Conservation (phyloP, 2,888 invertebrate genomes). For the Cephus pygmeus region DNA sequence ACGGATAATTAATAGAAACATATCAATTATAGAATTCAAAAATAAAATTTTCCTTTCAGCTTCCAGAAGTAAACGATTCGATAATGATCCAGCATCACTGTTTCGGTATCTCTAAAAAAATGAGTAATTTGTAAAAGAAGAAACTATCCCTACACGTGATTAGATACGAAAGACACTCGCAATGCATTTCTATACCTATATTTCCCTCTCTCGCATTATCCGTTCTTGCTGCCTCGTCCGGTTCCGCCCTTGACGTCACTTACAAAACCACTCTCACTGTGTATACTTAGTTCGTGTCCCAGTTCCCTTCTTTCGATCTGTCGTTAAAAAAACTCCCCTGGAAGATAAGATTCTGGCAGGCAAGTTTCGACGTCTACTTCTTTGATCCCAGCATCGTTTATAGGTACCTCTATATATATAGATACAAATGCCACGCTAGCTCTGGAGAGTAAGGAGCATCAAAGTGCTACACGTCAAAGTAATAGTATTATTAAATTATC, state of each 20-base stretch:
- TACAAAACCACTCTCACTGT: not conserved
- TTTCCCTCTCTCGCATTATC: not conserved
- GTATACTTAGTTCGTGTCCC: not conserved
- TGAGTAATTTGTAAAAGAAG: too few relatives aligned
- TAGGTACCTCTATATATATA: too few relatives aligned
- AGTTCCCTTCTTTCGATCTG: not conserved
- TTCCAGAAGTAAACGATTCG: too few relatives aligned
- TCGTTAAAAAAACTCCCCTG: not conserved
- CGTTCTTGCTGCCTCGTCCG: not conserved
- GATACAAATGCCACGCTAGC: not conserved
- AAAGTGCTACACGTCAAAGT: not conserved
- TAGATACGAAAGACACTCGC: not conserved
- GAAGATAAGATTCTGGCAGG: not conserved
- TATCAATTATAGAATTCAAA: too few relatives aligned
- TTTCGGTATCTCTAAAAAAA: too few relatives aligned
- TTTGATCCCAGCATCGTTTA: not conserved
- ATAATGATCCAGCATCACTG: too few relatives aligned
- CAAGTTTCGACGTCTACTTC: not conserved
- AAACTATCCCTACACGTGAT: too few relatives aligned
- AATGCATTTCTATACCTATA: not conserved
- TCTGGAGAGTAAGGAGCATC: not conserved
- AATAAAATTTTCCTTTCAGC: too few relatives aligned
- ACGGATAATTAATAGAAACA: too few relatives aligned
- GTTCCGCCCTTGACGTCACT: not conserved
- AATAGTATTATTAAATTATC: not conserved